These are phyloP conservation scores for Stegana nigrithorax DNA, from an alignment of 2,888 invertebrate genomes.

Conservation along the genomic window DNA sequence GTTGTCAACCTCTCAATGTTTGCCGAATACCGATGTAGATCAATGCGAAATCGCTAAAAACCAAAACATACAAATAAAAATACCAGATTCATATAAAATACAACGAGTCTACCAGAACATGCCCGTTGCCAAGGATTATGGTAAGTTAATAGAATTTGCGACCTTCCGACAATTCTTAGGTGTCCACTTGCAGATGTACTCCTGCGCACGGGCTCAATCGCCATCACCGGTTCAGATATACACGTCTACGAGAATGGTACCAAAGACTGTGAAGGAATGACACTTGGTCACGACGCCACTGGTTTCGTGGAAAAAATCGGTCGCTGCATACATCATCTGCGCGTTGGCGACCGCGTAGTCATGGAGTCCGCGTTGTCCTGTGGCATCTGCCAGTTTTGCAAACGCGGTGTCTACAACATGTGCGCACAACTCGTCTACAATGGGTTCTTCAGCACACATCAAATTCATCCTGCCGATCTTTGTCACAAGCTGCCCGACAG, in stretches of 20 bases:
- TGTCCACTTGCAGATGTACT: conserved; percentile 73
- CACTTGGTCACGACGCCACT: conserved; percentile 92
- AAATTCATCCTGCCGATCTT: conserved; percentile 57
- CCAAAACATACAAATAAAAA: conserved; percentile 36
- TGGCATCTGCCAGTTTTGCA: conserved; percentile 84
- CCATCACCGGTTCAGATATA: conserved; percentile 94
- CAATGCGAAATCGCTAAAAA: conserved; percentile 2
- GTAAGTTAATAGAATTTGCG: too few species aligned
- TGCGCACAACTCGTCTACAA: conserved; percentile 52
- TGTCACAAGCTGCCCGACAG: conserved; percentile 55
- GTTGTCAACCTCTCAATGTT: not conserved
- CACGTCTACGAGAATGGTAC: conserved; percentile 75
- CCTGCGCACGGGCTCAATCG: conserved; percentile 81
- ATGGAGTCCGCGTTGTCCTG: conserved; percentile 94
- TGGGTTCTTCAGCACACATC: conserved; percentile 54
- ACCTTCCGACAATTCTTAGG: too few species aligned
- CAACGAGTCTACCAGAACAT: conserved; percentile 23
- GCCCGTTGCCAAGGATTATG: conserved; percentile 45
- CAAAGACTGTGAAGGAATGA: conserved; percentile 53
- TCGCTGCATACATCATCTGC: conserved; percentile 73
- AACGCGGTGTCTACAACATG: conserved; percentile 66
- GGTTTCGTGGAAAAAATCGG: conserved; percentile 81
- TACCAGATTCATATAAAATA: conserved; percentile 43
- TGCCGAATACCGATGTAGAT: not conserved
- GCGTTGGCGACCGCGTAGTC: conserved; percentile 88